Conservation (phyloP, 1,140 invertebrate genomes). For the Rhopalosiphum maidis region DNA sequence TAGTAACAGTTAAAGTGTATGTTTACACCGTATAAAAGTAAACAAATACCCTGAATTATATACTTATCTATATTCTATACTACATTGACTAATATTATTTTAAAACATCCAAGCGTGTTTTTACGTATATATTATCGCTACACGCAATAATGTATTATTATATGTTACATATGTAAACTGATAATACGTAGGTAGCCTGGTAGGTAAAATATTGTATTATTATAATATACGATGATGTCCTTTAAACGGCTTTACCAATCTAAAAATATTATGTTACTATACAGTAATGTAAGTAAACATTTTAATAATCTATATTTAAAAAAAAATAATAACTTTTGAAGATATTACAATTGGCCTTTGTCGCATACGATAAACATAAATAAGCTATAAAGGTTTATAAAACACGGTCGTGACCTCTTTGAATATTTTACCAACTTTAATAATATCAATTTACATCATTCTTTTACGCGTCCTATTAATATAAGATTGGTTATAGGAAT, state of each 20-base stretch:
- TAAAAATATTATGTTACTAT: background rate
- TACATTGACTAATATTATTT: background rate
- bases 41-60: constrained; percentile 1
- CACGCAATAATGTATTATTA: background rate
- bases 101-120: background rate
- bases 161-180: background rate
- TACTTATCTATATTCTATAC: background rate
- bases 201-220: background rate
- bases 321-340: background rate
- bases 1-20: background rate
- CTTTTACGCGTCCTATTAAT: background rate
- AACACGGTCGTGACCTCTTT: background rate
- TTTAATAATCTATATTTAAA: constrained; percentile 12
- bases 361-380: background rate
- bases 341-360: background rate
- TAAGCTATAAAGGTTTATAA: background rate
- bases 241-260: background rate
- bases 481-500: background rate
- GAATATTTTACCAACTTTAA: background rate
- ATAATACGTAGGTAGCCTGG: background rate
- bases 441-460: background rate
- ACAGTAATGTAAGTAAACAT: background rate
- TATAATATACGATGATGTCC: background rate
- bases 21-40: background rate
- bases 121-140: background rate